These are phyloP conservation scores for Gorilla gorilla DNA, from an alignment of 2,113 vertebrate genomes.

Conservation along the genomic window DNA sequence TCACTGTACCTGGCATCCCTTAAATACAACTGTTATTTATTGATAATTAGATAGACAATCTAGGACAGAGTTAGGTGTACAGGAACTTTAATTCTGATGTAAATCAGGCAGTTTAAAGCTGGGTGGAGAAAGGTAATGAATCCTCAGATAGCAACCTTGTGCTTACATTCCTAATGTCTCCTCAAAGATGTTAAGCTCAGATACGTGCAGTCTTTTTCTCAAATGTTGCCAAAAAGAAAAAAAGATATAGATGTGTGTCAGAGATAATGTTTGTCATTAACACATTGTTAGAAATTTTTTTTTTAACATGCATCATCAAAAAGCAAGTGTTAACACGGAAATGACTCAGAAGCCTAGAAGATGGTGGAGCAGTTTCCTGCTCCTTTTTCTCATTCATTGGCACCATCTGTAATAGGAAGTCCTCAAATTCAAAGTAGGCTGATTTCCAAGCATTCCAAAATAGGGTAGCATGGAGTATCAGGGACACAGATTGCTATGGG, in stretches of 20 bases:
- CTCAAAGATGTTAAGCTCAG: not conserved
- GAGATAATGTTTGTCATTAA: not conserved
- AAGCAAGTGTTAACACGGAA: constrained; percentile 82
- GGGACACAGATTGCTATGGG: not conserved
- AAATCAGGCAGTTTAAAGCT: not conserved
- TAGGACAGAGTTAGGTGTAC: not conserved
- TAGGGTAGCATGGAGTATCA: not conserved
- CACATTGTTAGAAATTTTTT: not conserved
- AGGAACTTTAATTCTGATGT: not conserved
- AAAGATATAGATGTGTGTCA: not conserved
- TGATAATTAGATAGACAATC: not conserved
- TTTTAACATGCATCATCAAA: constrained; percentile 57
- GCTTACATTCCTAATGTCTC: not conserved
- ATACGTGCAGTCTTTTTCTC: not conserved
- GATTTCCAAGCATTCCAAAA: not conserved
- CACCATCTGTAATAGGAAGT: not conserved
- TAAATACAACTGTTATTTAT: not conserved
- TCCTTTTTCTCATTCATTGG: constrained; percentile 13
- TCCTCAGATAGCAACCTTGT: not conserved
- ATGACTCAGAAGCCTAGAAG: constrained; percentile 86
- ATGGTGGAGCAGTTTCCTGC: constrained; percentile 88
- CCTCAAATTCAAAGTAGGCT: not conserved
- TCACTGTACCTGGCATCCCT: not conserved
- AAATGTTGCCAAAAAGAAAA: not conserved
- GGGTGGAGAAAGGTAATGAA: not conserved